Evolutionary conservation across 2,888 invertebrate species (phyloP).

Genomic region (Caenorhabditis parvicauda): DNA sequence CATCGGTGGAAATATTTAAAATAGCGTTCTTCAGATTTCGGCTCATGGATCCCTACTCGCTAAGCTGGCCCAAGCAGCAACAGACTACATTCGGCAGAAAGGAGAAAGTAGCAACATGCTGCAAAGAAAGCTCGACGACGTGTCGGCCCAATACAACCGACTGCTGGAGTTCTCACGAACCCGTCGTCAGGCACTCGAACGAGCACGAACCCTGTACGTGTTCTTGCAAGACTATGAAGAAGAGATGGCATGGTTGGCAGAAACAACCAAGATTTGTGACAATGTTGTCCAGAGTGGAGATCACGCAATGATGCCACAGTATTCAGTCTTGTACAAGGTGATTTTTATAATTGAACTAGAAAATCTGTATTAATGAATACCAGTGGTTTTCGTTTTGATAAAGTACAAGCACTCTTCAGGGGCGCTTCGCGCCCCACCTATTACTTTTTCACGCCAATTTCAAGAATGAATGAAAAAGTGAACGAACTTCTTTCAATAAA

Average conservation of each 20-base stretch:
- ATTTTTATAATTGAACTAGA: no score
- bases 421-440: no score
- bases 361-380: no score
- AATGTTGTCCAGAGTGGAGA: constrained; percentile 91
- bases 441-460: no score
- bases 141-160: constrained; percentile 77
- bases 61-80: constrained; percentile 43
- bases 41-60: constrained; percentile 53
- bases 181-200: constrained; percentile 80
- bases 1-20: not conserved
- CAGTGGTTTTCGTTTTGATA: no score
- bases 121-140: constrained; percentile 74
- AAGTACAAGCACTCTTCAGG: no score
- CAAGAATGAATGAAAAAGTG: no score
- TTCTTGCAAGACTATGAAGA: constrained; percentile 92
- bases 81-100: constrained; percentile 52
- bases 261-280: constrained; percentile 84
- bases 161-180: constrained; percentile 75
- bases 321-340: constrained; percentile 87
- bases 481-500: no score
- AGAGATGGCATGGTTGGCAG: constrained; percentile 93
- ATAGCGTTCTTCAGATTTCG: constrained; percentile 3
- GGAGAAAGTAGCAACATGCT: constrained; percentile 70
- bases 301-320: constrained; percentile 81
- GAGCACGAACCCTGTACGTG: constrained; percentile 88